These are phyloP conservation scores for Euura saliciscinereae DNA, from an alignment of 1,140 invertebrate genomes.

Conservation along the genomic window DNA sequence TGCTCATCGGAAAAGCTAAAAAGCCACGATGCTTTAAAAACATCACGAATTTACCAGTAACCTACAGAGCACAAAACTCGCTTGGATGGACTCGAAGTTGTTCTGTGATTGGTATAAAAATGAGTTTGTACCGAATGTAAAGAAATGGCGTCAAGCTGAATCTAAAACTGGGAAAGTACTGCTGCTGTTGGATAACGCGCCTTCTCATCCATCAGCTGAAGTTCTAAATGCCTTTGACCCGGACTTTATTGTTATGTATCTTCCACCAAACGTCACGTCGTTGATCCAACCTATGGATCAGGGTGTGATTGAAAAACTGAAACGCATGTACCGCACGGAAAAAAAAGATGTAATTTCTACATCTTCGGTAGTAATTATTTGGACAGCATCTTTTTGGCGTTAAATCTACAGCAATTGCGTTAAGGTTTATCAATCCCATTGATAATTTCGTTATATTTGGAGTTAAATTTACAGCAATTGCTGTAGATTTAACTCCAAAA, in stretches of 20 bases:
- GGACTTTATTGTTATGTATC: slow-evolving; percentile 27
- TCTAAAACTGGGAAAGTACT: slow-evolving; percentile 4
- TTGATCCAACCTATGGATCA: slow-evolving; percentile 55
- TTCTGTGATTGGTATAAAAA: slow-evolving; percentile 29
- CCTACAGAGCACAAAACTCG: slow-evolving; percentile 19
- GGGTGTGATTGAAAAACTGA: slow-evolving; percentile 49
- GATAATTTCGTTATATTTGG: no score
- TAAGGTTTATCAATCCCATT: no score
- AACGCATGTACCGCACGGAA: slow-evolving; percentile 31
- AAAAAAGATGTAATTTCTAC: slow-evolving; percentile 24
- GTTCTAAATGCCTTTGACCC: slow-evolving; percentile 34
- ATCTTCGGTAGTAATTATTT: no score
- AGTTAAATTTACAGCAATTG: no score
- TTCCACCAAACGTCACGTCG: slow-evolving; percentile 51
- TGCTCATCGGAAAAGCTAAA: slow-evolving; percentile 36
- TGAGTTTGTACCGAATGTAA: slow-evolving; percentile 23
- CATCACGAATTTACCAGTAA: slow-evolving; percentile 12
- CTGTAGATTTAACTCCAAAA: no score
- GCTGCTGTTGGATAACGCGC: no score
- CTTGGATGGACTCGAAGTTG: slow-evolving; percentile 25
- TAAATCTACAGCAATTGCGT: no score
- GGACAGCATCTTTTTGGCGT: no score
- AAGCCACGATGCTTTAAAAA: slow-evolving; percentile 37
- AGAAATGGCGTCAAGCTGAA: slow-evolving; percentile 21
- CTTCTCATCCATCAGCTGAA: slow-evolving; percentile 46